Base-by-base conservation (phyloP, 2,113 vertebrate species). In the Lutjanus erythropterus region DNA sequence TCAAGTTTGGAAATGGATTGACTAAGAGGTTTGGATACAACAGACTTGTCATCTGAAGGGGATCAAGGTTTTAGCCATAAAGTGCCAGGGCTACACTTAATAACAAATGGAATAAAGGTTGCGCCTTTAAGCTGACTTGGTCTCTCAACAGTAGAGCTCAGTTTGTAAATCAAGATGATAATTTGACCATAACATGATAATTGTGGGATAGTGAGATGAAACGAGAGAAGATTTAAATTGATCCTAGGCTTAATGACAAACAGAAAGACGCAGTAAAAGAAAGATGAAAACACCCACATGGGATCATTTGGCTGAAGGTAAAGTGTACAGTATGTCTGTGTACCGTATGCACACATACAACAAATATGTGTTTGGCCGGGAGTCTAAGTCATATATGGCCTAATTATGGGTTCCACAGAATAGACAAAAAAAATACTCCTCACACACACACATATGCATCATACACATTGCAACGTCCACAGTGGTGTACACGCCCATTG, bases 381-480 rank as follows among this genome's bases (percentile, higher is more conserved):
- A 92, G 90, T 94, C 41, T 58, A 66, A 89, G 86, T 93, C 81
- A 80, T n/a, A n/a, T n/a, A n/a, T 87, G 88, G 88, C 89, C 90
- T 94, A 93, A 95, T 92, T 93, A 91, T 69, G 69, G 74, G 93
- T 90, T 92, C 88, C 73, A 84, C 84, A 92, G 93, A 95, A 94
- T 89, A 90, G 86, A 77, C 35, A 39, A 55, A 62, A 71, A 78
- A 55, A 64, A 44, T 68, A 7, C 37, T 42, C 75, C 35, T 70
- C 50, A 29, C 70, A 35, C 35, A 78, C 31, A 74, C 39, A 46
- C 46, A 55, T 71, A 59, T 65, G 66, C 83, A 84, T 75, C 90
- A 87, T 88, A 91, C 93, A 88, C 27, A 46, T 52, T 76, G 71
- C 79, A 91, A 94, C 92, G 96, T 96, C 95, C 95, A 88, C 73